Percentiles rank a stretch among this genome's conserved stretches.
Conservation (phyloP, 2,888 invertebrate species). For the Cantharis flavilabris region DNA sequence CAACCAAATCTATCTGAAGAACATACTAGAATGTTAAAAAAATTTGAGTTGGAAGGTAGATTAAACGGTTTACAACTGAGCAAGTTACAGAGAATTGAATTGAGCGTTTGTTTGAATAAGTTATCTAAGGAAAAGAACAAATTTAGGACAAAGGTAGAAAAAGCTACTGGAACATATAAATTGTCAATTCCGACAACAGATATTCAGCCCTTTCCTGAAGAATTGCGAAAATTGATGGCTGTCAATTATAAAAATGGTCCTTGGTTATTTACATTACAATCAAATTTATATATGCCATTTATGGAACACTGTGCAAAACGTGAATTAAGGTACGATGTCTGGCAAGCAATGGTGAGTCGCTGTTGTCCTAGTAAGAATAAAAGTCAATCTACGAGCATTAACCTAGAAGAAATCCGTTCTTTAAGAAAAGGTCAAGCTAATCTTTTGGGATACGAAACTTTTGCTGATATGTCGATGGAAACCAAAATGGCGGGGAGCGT, state of each 20-base stretch:
- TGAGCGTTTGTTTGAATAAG: slow-evolving; percentile 61
- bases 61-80: slow-evolving; percentile 79
- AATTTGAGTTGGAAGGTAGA: slow-evolving; percentile 80
- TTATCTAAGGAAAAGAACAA: slow-evolving; percentile 62
- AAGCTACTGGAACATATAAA: slow-evolving; percentile 68
- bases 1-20: slow-evolving; percentile 56
- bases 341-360: slow-evolving; percentile 77
- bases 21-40: slow-evolving; percentile 73
- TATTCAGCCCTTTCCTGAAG: slow-evolving; percentile 73
- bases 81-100: slow-evolving; percentile 58
- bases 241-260: slow-evolving; percentile 72
- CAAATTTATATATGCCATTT: slow-evolving; percentile 73
- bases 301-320: slow-evolving; percentile 85
- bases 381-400: slow-evolving; percentile 70
- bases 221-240: slow-evolving; percentile 69
- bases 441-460: slow-evolving; percentile 78
- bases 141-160: slow-evolving; percentile 70
- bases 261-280: slow-evolving; percentile 81
- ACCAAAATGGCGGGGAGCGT: slow-evolving; percentile 89
- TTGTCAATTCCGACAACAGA: slow-evolving; percentile 69
- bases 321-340: slow-evolving; percentile 78
- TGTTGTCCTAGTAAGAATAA: slow-evolving; percentile 70
- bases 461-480: slow-evolving; percentile 87
- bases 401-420: slow-evolving; percentile 78
- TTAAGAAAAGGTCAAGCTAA: slow-evolving; percentile 73